Base-by-base conservation (phyloP, 2,113 vertebrate species). In the Macrotus californicus region DNA sequence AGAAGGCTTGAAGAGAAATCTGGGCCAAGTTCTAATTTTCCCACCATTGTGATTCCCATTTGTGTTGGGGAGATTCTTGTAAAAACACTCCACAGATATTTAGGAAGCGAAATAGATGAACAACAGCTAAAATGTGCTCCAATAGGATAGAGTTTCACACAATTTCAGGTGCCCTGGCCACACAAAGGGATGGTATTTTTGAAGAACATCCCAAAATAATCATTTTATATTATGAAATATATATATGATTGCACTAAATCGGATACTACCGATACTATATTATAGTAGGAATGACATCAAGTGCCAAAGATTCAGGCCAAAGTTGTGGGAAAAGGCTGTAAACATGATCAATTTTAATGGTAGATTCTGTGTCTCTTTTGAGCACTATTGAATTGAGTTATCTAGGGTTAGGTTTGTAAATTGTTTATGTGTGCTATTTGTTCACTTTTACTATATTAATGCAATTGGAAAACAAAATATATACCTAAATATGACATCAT, bases 341-440 rank as follows among this genome's bases (percentile, higher is more conserved):
- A 82, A 92, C 77, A 34, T 29, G 26, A 87, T 95, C 96, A 93
- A 64, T 94, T 77, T 87, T 94, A 89, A 88, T 83, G 72, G 43
- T 56, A 85, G 86, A 82, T 97, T 95, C 67, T 67, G 12, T 88
- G 50, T 34, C 75, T 84, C 67, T 92, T 88, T 52, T 80, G 77
- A 80, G 39, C 50, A 61, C 66, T 6, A 22, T 13, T 91, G 59
- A 79, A 93, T 92, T 82, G 87, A n/a, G 61, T 94, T 96, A 94
- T 88, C 14, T 12, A 64, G 29, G 12, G 26, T 89, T 26, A 89
- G 34, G 83, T 86, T 70, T 87, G 4, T 67, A 19, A 73, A 39
- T 59, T 85, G 5, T 84, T 81, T 88, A n/a, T 87, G 93, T 10
- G 61, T 66, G 13, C 86, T 54, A 29, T 52, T 70, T 92, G 4